phyloP scores from a whole-genome alignment of 2,113 vertebrate genomes.

The Cheirogaleus medius region DNA sequence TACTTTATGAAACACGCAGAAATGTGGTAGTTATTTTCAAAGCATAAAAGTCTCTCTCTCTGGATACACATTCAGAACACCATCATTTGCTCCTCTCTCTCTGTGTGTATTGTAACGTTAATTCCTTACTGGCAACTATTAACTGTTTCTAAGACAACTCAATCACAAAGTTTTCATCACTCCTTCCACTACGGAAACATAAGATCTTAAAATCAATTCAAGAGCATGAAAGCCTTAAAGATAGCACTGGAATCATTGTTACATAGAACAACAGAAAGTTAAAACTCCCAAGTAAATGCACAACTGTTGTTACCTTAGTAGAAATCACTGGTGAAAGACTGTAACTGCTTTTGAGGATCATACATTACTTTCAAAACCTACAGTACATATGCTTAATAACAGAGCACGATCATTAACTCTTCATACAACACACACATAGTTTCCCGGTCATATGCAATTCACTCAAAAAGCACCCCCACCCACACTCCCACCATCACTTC shows the following conservation, averaged over 20 bases:
- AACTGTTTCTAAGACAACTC: constrained; percentile 20
- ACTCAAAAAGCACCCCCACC: constrained; percentile 38
- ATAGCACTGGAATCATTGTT: not conserved
- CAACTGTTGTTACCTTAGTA: not conserved
- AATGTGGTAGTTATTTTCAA: constrained; percentile 53
- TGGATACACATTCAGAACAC: constrained; percentile 10
- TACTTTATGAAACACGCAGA: constrained; percentile 55
- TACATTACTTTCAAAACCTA: not conserved
- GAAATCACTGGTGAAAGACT: not conserved
- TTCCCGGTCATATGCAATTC: constrained; percentile 71
- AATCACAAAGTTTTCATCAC: not conserved
- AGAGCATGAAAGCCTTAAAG: not conserved
- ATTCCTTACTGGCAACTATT: not conserved
- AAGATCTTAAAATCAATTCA: constrained; percentile 2
- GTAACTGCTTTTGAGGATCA: not conserved
- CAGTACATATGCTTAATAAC: constrained; percentile 23
- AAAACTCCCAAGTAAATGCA: not conserved
- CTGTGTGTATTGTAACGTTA: not conserved
- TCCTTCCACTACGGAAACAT: not conserved
- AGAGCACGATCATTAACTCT: constrained; percentile 44
- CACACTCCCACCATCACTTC: constrained; percentile 47
- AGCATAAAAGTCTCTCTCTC: not conserved
- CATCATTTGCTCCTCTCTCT: not conserved
- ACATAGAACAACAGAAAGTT: not conserved
- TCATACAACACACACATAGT: not conserved